Evolutionary conservation across 2,113 vertebrate genomes (phyloP).

Genomic region (Corythoichthys haematopterus): DNA sequence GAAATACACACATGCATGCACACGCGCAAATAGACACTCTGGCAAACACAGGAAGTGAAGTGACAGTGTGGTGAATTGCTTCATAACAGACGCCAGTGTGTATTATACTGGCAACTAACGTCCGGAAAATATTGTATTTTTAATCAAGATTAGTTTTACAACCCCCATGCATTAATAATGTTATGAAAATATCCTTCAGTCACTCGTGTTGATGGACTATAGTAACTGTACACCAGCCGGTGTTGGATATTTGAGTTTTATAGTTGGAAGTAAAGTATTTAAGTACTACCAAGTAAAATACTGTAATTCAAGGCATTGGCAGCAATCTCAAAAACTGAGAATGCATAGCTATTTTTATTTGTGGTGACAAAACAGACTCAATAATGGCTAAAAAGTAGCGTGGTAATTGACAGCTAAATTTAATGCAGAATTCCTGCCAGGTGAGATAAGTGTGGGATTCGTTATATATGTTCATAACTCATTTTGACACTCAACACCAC

Average conservation of each 20-base stretch:
- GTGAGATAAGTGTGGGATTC: too few relatives aligned
- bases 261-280: background rate
- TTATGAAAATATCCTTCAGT: background rate
- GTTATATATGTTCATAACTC: too few relatives aligned
- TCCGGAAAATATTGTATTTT: constrained; percentile 1
- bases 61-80: constrained; percentile 44
- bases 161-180: background rate
- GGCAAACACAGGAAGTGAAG: constrained; percentile 40
- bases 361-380: background rate
- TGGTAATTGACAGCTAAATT: too few relatives aligned
- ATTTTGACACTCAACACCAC: too few relatives aligned
- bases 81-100: constrained; percentile 20
- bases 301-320: background rate
- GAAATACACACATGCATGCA: constrained; percentile 43
- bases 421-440: too few relatives aligned
- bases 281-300: background rate
- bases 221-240: background rate
- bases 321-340: background rate
- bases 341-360: background rate
- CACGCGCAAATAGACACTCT: background rate
- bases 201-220: background rate
- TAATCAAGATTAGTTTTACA: background rate
- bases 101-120: constrained; percentile 16
- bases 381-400: background rate
- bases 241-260: background rate